These are phyloP conservation scores for Phasianus colchicus DNA, from an alignment of 2,113 vertebrate species.

Conservation along the genomic window DNA sequence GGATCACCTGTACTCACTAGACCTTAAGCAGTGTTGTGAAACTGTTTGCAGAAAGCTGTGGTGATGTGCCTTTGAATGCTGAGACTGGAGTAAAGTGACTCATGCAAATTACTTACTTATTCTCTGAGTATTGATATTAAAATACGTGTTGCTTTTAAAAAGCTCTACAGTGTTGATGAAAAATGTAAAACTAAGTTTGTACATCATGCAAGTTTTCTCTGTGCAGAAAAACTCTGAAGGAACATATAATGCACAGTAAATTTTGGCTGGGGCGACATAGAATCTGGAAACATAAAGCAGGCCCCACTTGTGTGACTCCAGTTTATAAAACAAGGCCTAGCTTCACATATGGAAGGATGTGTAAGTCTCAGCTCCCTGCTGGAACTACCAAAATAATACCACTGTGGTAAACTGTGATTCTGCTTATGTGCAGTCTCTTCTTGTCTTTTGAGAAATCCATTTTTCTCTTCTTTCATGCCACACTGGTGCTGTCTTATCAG, in stretches of 20 bases:
- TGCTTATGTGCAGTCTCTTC: background rate
- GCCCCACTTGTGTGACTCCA: background rate
- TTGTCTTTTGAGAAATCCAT: background rate
- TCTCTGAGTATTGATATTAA: background rate
- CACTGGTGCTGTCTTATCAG: background rate
- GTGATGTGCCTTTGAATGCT: background rate
- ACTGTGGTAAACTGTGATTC: background rate
- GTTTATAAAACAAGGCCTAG: background rate
- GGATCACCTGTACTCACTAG: background rate
- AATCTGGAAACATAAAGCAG: background rate
- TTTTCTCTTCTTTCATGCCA: background rate
- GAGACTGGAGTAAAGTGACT: background rate
- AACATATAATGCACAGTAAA: background rate
- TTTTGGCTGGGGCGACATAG: background rate
- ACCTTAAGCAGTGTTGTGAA: background rate
- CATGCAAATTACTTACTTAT: background rate
- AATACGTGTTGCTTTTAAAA: background rate
- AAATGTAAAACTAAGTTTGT: background rate
- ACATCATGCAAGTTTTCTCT: background rate
- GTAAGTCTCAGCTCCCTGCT: background rate
- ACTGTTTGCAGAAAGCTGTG: background rate
- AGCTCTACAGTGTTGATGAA: background rate
- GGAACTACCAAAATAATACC: background rate
- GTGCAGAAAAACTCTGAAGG: background rate
- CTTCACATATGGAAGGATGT: background rate